Base-by-base conservation (phyloP, 2,888 invertebrate species). In the Dioctria linearis region DNA sequence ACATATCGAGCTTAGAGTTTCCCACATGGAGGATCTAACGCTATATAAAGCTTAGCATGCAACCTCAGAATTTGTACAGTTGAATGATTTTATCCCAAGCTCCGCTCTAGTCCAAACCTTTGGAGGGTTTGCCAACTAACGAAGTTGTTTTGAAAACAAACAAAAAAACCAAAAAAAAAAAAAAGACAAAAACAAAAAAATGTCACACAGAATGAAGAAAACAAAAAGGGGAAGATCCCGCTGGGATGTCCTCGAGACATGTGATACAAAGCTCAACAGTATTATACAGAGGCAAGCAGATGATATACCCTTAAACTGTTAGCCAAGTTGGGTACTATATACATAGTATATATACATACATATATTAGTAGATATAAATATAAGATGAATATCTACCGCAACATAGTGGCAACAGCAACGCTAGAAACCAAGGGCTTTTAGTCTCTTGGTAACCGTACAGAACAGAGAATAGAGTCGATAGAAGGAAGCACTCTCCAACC, bases 321-420 rank as follows among this genome's bases (percentile, higher is more conserved):
- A 76, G 13, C 73, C 61, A 46, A n/a, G 63, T 63, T 51, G 46
- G 51, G 49, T 80, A 67, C 76, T 51, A 63, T 67, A 61, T 79
- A 79, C n/a, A 2, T 25, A 25, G 2, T 25, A 25, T 25, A 25
- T 25, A 25, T 25, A 25, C 25, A 25, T 25, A 25, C n/a, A n/a
- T 25, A 25, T 25, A 25, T 25, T 25, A 25, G 25, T 25, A 25
- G 25, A 25, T 25, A 25, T 25, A 25, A 25, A 25, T 25, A 25
- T 73, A 76, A 81, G 81, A 81, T 81, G 81, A 76, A 81, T 79
- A 79, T 65, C 75, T 46, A 81, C 81, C 81, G 69, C 81, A 81
- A 81, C 79, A 81, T 75, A 65, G 75, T 79, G 79, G 75, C 69
- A 79, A 79, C 79, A 81, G 49, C 61, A 79, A 73, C 66, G 59